Conservation (phyloP, 2,888 invertebrate species). For the Latheticus oryzae region DNA sequence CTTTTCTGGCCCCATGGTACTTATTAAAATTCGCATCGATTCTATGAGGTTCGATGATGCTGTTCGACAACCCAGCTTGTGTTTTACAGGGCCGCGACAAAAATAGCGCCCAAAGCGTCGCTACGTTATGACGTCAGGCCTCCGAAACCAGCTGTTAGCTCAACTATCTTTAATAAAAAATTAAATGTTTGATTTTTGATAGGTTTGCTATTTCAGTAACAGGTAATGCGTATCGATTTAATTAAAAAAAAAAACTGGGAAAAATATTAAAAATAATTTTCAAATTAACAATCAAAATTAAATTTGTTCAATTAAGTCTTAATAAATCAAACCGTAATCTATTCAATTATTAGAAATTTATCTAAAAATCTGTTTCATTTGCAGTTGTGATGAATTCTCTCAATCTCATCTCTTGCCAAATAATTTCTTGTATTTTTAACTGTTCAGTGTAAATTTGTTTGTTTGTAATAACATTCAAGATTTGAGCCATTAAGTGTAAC, state of each 20-base stretch:
- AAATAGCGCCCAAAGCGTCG: conserved; percentile 30
- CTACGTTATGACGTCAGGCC: conserved; percentile 19
- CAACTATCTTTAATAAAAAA: conserved; percentile 21
- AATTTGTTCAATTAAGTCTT: too few species aligned
- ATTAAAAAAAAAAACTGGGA: conserved; percentile 8
- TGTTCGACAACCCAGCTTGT: neutral
- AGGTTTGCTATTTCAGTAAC: conserved; percentile 13
- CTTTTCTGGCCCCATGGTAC: too few species aligned
- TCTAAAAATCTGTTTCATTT: too few species aligned
- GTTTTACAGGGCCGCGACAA: conserved; percentile 22
- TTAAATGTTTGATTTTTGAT: conserved; percentile 5
- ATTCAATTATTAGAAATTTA: too few species aligned
- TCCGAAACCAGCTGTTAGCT: conserved; percentile 25
- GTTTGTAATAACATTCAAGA: conserved; percentile 9
- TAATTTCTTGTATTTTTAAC: conserved; percentile 49
- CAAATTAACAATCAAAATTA: too few species aligned
- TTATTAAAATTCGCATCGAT: too few species aligned
- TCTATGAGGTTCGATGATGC: too few species aligned
- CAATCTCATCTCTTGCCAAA: conserved; percentile 49
- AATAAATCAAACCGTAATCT: too few species aligned
- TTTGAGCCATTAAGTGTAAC: conserved; percentile 7
- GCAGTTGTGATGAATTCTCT: too few species aligned
- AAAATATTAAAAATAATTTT: too few species aligned
- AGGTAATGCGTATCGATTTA: conserved; percentile 12
- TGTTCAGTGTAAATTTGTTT: conserved; percentile 35